These are phyloP conservation scores for Physella acuta DNA, from an alignment of 1,140 invertebrate species.

Conservation along the genomic window DNA sequence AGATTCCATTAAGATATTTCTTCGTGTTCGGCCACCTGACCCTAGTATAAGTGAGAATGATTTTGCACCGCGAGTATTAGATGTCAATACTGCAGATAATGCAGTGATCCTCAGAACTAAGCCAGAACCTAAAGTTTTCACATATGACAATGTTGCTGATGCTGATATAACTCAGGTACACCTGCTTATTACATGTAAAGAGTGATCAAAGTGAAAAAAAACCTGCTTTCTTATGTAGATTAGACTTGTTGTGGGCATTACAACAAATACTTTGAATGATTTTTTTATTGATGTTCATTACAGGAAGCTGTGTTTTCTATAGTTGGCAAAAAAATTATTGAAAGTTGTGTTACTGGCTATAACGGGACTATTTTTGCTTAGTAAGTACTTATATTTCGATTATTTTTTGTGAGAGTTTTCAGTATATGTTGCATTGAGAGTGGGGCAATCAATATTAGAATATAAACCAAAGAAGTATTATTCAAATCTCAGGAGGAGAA, in stretches of 20 bases:
- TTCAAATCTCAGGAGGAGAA: not conserved
- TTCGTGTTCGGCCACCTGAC: constrained; percentile 51
- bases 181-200: too few species aligned
- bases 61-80: constrained; percentile 29
- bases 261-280: too few species aligned
- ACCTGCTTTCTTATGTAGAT: too few species aligned
- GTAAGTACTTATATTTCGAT: constrained; percentile 40
- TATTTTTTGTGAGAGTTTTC: not conserved
- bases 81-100: constrained; percentile 39
- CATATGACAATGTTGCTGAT: constrained; percentile 55
- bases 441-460: not conserved
- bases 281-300: constrained; percentile 33
- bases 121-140: constrained; percentile 49
- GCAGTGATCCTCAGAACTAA: constrained; percentile 46
- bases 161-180: constrained; percentile 48
- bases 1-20: constrained; percentile 55
- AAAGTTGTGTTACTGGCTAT: constrained; percentile 58
- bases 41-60: constrained; percentile 29
- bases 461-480: not conserved
- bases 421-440: not conserved
- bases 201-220: too few species aligned
- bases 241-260: too few species aligned
- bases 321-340: constrained; percentile 55
- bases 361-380: constrained; percentile 64
- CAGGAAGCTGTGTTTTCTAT: constrained; percentile 56